Evolutionary conservation across 2,888 invertebrate species (phyloP).

Genomic region (Amphipoea lucens): DNA sequence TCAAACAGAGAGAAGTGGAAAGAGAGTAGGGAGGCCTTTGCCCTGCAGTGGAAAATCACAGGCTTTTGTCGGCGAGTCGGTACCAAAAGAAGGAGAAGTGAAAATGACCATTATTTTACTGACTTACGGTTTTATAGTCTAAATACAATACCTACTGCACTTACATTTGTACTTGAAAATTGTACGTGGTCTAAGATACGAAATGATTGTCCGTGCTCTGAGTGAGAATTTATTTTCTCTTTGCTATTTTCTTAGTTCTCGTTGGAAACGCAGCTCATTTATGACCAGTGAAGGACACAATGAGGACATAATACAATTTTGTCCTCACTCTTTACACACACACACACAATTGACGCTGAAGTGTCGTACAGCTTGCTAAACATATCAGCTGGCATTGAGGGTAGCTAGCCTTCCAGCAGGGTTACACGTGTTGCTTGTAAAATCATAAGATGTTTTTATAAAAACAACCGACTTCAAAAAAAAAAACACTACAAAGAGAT

Average conservation of each 20-base stretch:
- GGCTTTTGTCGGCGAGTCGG: too few species aligned
- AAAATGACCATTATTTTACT: neutral
- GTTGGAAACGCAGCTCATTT: constrained; percentile 1
- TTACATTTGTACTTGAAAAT: constrained; percentile 3
- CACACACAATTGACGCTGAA: neutral
- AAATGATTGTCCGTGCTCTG: neutral
- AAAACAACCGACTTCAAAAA: too few species aligned
- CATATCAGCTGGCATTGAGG: constrained; percentile 13
- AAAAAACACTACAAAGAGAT: too few species aligned
- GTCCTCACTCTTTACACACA: neutral
- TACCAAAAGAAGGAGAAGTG: neutral
- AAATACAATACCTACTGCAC: neutral
- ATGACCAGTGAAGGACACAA: neutral
- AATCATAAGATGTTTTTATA: neutral
- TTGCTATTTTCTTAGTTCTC: neutral
- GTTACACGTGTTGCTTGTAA: neutral
- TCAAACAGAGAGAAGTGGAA: too few species aligned
- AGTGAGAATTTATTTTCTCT: neutral
- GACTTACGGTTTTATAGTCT: neutral
- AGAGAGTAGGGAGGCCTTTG: too few species aligned
- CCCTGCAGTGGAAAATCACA: too few species aligned
- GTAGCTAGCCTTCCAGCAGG: neutral
- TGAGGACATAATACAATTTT: neutral
- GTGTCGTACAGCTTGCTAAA: constrained; percentile 10
- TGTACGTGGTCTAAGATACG: neutral